These are phyloP conservation scores for Coelogynopora nodosa DNA, from an alignment of 2,888 invertebrate genomes.

Conservation along the genomic window DNA sequence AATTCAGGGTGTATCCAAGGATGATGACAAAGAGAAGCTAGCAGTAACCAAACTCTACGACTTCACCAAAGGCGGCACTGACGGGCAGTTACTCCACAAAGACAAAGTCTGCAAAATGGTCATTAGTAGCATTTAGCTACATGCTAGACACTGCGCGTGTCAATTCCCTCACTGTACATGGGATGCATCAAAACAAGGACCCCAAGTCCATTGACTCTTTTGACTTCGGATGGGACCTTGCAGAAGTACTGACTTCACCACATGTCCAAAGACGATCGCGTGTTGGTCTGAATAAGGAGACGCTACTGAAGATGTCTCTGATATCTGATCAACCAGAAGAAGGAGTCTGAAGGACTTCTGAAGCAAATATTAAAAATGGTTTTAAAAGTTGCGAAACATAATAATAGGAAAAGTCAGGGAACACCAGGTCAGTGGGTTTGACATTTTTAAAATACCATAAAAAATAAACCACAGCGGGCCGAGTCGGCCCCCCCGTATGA, in stretches of 20 bases:
- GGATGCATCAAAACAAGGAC: constrained; percentile 7
- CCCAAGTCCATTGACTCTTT: constrained; percentile 3
- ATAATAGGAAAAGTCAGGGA: no score
- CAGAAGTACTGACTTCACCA: constrained; percentile 2
- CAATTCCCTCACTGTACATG: neutral
- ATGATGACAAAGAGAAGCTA: constrained; percentile 32
- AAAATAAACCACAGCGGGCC: no score
- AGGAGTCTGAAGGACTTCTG: no score
- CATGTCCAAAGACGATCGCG: neutral
- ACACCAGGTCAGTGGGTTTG: no score
- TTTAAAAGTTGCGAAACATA: no score
- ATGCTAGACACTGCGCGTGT: constrained; percentile 2
- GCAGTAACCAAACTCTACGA: constrained; percentile 13
- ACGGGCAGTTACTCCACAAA: neutral
- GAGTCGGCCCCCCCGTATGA: no score
- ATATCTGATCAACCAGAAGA: neutral
- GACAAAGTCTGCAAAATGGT: neutral
- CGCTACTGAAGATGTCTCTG: constrained; percentile 1
- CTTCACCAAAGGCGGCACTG: constrained; percentile 25
- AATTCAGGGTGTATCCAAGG: constrained; percentile 16
- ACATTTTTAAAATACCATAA: no score
- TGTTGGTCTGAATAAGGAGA: neutral
- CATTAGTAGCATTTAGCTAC: constrained; percentile 20
- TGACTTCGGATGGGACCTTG: constrained; percentile 30
- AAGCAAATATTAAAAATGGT: no score